Evolutionary conservation across 1,140 invertebrate species (phyloP), one percentile per base, ranked within the genome.

Genomic region (Amyelois transitella): DNA sequence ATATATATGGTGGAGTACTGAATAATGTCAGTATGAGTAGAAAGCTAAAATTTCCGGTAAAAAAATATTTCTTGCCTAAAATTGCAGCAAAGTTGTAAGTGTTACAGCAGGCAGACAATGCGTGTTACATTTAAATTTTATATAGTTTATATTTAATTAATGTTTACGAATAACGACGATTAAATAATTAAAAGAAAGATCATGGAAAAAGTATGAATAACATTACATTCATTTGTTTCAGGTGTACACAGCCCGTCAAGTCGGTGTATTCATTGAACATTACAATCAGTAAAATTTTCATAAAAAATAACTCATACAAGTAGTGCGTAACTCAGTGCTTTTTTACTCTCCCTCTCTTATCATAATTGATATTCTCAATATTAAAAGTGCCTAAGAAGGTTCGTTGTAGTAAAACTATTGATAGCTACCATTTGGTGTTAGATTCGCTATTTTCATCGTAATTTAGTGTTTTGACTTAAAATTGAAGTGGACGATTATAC

Each of bases 301-400:
- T 32, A 14, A 24, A 58, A 48, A 54, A 47, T 54, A 51, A 28
- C 49, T 19, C 0, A 20, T 14, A 57, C 43, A 56, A 43, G 22
- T 25, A 55, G 53, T 58, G 49, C 48, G 38, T 54, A 61, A 60
- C 20, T 22, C n/a, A 55, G 55, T 58, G 55, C 53, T 58, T 38
- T 54, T n/a, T n/a, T n/a, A n/a, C n/a, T n/a, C n/a, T n/a, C n/a
- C n/a, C n/a, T 63, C 52, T 25, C 7, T 52, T 49, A 47, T 57
- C 43, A n/a, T 38, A 51, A 44, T 58, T 55, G 43, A 53, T 47
- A 28, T 52, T 55, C 20, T 58, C 45, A 58, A 59, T 59, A 64
- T 64, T 56, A 53, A 57, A 64, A 64, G 62, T 64, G 62, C 62
- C 62, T 64, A 56, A 21, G 32, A 25, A 55, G 57, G 62, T 59